Evolutionary conservation across 2,113 vertebrate genomes (phyloP), one percentile per base, ranked within the genome.

Genomic region (Passer domesticus): DNA sequence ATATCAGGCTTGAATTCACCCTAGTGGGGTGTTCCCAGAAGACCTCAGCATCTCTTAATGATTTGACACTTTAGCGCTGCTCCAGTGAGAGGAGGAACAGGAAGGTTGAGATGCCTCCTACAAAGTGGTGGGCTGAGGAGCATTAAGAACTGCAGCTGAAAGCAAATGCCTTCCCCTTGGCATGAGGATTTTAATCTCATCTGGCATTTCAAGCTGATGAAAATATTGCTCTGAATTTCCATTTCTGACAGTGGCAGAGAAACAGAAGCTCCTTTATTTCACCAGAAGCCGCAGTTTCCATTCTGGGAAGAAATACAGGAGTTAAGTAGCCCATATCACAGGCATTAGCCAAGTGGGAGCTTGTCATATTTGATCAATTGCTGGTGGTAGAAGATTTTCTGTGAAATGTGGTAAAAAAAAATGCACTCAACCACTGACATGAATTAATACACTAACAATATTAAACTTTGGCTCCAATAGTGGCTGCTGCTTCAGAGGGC

Each of bases 261-360:
- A 96, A 96, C 90, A 97, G 95, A 96, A 96, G 79, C n/a, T 92
- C 62, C 83, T 95, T 97, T 97, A 90, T 96, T 94, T 92, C 11
- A 9, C 83, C 69, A 75, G 89, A 91, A 95, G 73, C 85, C 5
- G 0, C 85, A 90, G 87, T 95, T 97, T 93, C 95, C 90, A 93
- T 94, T 96, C 75, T 87, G 83, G 79, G 73, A 93, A 78, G 52
- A 55, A 93, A 75, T 53, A 83, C 49, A 86, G 64, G 53, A 90
- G 64, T 94, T 95, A 90, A 95, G 95, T 81, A 89, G 52, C 27
- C 93, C 4, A 1, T 92, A 83, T 89, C 66, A 78, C 2, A 8
- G 56, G 68, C 30, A 2, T 94, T 83, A 94, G 79, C 92, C 83
- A 89, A 92, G 62, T 81, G 73, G n/a, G 66, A 93, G 28, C 52